A percentile compares a stretch with the other conserved stretches of the same genome.
Conservation (phyloP, 2,113 vertebrate species). For the Alexandromys fortis region DNA sequence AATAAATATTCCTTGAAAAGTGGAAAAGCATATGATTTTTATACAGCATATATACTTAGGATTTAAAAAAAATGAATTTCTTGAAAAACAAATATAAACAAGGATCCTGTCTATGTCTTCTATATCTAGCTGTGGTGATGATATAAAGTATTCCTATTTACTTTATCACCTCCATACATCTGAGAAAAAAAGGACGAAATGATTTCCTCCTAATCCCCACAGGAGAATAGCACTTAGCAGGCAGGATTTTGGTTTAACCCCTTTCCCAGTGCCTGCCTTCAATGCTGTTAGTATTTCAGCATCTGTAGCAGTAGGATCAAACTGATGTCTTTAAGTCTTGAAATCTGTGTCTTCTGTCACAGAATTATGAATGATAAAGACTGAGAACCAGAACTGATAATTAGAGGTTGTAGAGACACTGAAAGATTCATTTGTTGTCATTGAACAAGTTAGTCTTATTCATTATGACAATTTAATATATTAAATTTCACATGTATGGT, state of each 20-base stretch:
- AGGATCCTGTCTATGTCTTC: neutral
- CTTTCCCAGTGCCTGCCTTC: constrained; percentile 81
- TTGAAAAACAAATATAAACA: constrained; percentile 33
- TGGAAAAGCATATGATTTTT: neutral
- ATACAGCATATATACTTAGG: neutral
- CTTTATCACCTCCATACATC: constrained; percentile 75
- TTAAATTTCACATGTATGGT: neutral
- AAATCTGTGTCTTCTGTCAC: constrained; percentile 75
- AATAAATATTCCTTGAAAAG: constrained; percentile 25
- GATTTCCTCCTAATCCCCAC: neutral
- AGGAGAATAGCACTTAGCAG: constrained; percentile 60
- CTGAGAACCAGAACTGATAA: neutral
- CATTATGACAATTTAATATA: neutral
- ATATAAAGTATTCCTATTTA: constrained; percentile 1
- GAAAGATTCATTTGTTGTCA: neutral
- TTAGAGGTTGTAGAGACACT: neutral
- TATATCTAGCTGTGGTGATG: constrained; percentile 52
- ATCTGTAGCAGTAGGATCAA: constrained; percentile 79
- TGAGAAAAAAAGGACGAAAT: constrained; percentile 22
- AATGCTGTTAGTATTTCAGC: constrained; percentile 84
- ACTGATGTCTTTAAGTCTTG: constrained; percentile 79
- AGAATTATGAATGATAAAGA: neutral
- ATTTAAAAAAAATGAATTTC: neutral
- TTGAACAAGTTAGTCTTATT: neutral
- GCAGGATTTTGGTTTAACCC: constrained; percentile 73